A percentile compares a stretch with the other conserved stretches of the same genome.
Conservation (phyloP, 2,888 invertebrate genomes). For the Stramonita haemastoma region DNA sequence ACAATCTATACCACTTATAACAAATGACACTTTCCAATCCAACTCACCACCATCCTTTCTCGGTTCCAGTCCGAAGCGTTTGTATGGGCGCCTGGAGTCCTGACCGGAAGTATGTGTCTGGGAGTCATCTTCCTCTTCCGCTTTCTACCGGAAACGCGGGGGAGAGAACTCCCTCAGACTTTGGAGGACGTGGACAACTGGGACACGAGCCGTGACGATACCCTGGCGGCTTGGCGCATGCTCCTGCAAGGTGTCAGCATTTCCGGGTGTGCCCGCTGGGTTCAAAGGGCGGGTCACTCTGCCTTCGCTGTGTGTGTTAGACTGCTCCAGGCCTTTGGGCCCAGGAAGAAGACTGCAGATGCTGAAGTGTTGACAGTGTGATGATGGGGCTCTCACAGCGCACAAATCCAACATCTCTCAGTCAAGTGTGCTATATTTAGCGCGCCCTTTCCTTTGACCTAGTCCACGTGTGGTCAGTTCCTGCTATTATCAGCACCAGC, state of each 20-base stretch:
- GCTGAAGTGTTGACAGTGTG: neutral
- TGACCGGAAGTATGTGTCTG: slow-evolving; percentile 31
- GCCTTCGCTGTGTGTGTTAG: neutral
- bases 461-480: no score
- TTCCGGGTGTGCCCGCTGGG: neutral
- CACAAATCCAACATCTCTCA: no score
- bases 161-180: slow-evolving; percentile 1
- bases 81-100: slow-evolving; percentile 13
- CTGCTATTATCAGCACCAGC: no score
- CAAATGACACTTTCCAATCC: neutral
- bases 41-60: neutral
- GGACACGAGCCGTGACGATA: neutral
- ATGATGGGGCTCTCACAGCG: no score
- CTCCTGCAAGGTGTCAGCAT: neutral
- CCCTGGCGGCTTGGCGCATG: neutral
- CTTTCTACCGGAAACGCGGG: slow-evolving; percentile 33
- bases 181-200: slow-evolving; percentile 13
- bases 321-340: neutral
- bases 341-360: neutral
- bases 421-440: no score
- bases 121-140: slow-evolving; percentile 31
- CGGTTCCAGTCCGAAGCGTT: neutral
- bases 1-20: neutral
- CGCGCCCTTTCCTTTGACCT: no score
- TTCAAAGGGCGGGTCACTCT: neutral